Evolutionary conservation across 2,113 vertebrate genomes (phyloP), one percentile per base, ranked within the genome.

Genomic region (Cervus canadensis): DNA sequence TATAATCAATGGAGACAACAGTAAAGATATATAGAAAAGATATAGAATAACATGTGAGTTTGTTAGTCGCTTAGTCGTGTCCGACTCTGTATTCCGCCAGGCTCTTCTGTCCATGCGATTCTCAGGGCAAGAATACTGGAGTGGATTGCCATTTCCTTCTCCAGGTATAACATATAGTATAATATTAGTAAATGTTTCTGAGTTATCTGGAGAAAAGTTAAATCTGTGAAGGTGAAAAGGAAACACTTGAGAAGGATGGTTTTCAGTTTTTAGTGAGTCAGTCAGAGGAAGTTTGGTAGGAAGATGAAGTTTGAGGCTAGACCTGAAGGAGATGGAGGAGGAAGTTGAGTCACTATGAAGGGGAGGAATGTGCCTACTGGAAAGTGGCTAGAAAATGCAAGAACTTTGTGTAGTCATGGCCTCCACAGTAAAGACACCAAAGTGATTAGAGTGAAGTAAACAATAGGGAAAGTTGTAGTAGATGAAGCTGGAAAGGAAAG

Each of bases 201-300:
- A 87, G 5, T 43, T 76, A 36, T 64, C 78, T 56, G 43, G 40
- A 92, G 36, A 62, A 92, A 97, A 89, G 48, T 25, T 36, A 71
- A 59, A 89, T 59, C 74, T 21, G 11, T 90, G 14, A 56, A 36
- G 9, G 40, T 67, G 67, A 13, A 43, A 79, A 90, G 15, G 74
- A 92, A 71, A 48, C 16, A 17, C 9, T 43, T 7, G 9, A 16
- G 64, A 40, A 82, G 5, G 7, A 7, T 1, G 6, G 12, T 36
- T 67, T 97, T 36, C 17, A 45, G 11, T 76, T 93, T 87, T 87
- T 86, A 43, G 1, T 48, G n/a, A 45, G 7, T 13, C 62, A n/a
- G 28, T 57, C 40, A 36, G 9, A 33, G n/a, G 11, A 95, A 82
- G 3, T 28, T 79, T 81, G 50, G 16, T 60, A n/a, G 76, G 67